Percentiles rank a stretch among this genome's conserved stretches.
Evolutionary conservation across 2,113 vertebrate genomes (phyloP).

Genomic region (Amphiprion ocellaris): DNA sequence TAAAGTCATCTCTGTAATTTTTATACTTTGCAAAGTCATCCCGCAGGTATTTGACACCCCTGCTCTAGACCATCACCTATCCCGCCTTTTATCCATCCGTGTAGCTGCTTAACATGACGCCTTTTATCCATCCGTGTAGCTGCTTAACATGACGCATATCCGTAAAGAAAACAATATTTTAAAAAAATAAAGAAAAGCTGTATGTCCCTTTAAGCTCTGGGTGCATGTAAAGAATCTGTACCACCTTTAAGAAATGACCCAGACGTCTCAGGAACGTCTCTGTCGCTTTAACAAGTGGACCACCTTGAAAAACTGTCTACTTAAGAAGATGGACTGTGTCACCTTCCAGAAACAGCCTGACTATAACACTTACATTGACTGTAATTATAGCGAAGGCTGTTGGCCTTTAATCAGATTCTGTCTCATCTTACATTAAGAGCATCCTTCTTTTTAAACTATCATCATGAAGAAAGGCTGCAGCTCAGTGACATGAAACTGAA

Average conservation of each 20-base stretch:
- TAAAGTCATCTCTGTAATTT: too few species aligned
- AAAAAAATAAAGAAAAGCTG: too few species aligned
- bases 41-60: too few species aligned
- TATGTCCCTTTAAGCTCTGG: too few species aligned
- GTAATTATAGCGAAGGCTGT: neutral
- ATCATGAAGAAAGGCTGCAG: neutral
- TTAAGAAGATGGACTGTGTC: constrained; percentile 1
- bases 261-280: neutral
- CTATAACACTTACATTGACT: neutral
- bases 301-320: constrained; percentile 19
- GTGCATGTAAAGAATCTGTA: neutral
- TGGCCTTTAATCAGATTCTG: neutral
- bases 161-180: too few species aligned
- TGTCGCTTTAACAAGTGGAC: neutral
- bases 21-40: too few species aligned
- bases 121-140: too few species aligned
- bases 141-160: too few species aligned
- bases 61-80: too few species aligned
- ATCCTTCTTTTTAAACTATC: neutral
- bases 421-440: neutral
- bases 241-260: neutral
- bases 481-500: constrained; percentile 25
- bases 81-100: too few species aligned
- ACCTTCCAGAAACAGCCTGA: neutral
- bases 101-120: too few species aligned